A percentile compares a stretch with the other conserved stretches of the same genome.
Evolutionary conservation across 2,797 vertebrate genomes (phyloP).

Genomic region (Clarias platycephalus): DNA sequence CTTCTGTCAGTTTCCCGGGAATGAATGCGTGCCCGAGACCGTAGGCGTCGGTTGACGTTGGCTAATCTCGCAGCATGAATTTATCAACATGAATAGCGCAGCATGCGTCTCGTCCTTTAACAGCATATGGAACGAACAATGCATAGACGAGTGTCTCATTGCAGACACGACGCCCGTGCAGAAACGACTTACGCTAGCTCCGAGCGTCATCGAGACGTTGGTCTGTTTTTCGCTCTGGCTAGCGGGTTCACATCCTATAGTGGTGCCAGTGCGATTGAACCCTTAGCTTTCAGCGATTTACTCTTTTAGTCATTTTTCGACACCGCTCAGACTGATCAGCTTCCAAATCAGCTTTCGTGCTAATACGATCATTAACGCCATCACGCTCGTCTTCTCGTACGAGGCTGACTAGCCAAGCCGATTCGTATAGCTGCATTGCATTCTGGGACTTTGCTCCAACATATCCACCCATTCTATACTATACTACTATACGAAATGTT

Average conservation of each 20-base stretch:
- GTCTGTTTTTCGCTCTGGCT: neutral
- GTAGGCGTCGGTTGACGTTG: constrained; percentile 30
- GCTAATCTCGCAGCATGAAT: constrained; percentile 23
- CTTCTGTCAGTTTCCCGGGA: constrained; percentile 28
- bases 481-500: neutral
- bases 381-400: neutral
- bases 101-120: constrained; percentile 10
- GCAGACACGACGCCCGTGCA: neutral
- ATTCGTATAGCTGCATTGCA: neutral
- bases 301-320: neutral
- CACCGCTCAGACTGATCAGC: neutral
- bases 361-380: neutral
- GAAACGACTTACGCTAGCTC: neutral
- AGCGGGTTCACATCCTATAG: neutral
- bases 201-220: neutral
- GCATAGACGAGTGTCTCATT: neutral
- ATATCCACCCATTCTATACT: neutral
- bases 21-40: constrained; percentile 15
- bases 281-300: neutral
- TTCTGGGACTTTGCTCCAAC: neutral
- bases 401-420: neutral
- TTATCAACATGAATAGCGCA: constrained; percentile 16
- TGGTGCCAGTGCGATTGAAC: neutral
- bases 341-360: neutral
- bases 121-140: neutral